phyloP scores from a whole-genome alignment of 2,797 vertebrate species.

The Lophotriccus pileatus region DNA sequence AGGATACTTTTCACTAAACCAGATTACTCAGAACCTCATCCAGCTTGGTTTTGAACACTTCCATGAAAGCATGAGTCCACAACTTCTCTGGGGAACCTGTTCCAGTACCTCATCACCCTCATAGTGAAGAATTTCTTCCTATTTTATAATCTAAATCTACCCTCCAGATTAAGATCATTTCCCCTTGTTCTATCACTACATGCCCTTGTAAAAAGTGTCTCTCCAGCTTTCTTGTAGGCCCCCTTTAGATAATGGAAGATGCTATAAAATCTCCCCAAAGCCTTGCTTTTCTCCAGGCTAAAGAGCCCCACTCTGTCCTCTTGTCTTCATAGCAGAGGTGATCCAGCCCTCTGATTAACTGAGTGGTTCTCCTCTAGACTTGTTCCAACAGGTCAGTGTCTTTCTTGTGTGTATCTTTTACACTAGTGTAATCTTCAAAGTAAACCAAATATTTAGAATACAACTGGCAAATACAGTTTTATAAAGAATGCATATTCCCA shows the following conservation, averaged over 20 bases:
- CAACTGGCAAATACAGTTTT: background rate
- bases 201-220: too few relatives aligned
- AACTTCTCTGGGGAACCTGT: background rate
- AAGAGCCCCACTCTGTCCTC: accelerated
- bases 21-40: background rate
- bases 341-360: background rate
- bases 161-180: background rate
- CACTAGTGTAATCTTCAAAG: background rate
- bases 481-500: background rate
- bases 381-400: background rate
- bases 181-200: background rate
- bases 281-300: background rate
- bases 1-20: background rate
- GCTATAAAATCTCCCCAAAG: accelerated
- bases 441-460: background rate
- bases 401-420: background rate
- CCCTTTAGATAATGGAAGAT: background rate
- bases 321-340: background rate
- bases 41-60: background rate
- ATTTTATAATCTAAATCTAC: background rate
- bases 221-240: too few relatives aligned
- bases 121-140: background rate
- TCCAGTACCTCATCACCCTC: background rate
- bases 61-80: too few relatives aligned
- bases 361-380: background rate